Base-by-base conservation (phyloP, 2,888 invertebrate species). In the Cylindroiulus punctatus region DNA sequence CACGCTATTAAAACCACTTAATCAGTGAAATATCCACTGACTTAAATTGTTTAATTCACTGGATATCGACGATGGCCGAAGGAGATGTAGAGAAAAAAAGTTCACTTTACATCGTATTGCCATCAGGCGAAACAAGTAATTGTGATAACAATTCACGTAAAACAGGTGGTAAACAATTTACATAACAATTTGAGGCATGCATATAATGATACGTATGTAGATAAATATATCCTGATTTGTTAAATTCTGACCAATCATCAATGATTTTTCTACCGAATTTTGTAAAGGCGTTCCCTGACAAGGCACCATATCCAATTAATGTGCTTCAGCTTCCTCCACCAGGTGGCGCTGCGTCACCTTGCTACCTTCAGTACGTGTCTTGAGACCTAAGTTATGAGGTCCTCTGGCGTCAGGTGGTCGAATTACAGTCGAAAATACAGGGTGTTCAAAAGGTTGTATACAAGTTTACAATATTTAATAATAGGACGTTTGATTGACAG, bases 1-100 rank as follows among this genome's bases (percentile, higher is more conserved):
- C 52, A 57, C n/a, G 52, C 52, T 57, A 57, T 57, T 57, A 57
- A 57, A 57, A 57, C 52, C n/a, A 57, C 52, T 57, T 57, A 57
- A 57, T 57, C n/a, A 57, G 52, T 57, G 52, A 57, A 57, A 57
- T 57, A 57, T 57, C 52, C 52, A 57, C 17, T 57, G 52, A n/a
- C 52, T 57, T n/a, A 17, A 36, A 36, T 36, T 36, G 36, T n/a
- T 57, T 57, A 57, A 57, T 57, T 57, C 52, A 57, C 52, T n/a
- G 17, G 19, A 19, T n/a, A n/a, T 44, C 44, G 10, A 44, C 44
- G 17, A 44, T 44, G 44, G 44, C 44, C 44, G 44, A 44, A 44
- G 44, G 44, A 44, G 44, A 44, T 44, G 12, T 44, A 44, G 1
- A 44, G 1, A 12, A 10, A 44, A 17, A 14, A 44, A 14, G 10